A percentile compares a stretch with the other conserved stretches of the same genome.
These are phyloP conservation scores for Microcebus jonahi DNA, from an alignment of 2,113 vertebrate species.

Conservation along the genomic window DNA sequence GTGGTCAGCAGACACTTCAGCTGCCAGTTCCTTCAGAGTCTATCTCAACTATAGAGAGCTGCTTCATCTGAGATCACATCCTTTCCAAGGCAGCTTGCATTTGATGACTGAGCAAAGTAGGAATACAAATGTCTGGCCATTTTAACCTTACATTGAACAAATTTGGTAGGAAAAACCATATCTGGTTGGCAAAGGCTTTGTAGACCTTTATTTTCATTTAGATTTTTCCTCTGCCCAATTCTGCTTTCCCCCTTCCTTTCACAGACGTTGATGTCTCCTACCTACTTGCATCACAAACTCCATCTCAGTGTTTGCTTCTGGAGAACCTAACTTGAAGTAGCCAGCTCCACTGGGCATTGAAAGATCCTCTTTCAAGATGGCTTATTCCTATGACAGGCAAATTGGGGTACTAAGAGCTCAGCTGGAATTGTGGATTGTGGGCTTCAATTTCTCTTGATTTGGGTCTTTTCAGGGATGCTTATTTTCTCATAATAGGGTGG, in stretches of 20 bases:
- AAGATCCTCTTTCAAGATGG: neutral
- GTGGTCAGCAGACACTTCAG: neutral
- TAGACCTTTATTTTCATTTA: neutral
- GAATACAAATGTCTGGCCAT: neutral
- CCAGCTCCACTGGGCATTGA: neutral
- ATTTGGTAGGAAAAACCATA: neutral
- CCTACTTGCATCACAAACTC: neutral
- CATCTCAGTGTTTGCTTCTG: neutral
- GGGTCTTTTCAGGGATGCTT: neutral
- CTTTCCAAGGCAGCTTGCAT: neutral
- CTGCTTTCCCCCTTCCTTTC: neutral
- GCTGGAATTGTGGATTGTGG: neutral
- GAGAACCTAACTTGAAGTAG: neutral
- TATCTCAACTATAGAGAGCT: neutral
- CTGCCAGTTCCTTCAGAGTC: neutral
- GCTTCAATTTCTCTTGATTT: neutral
- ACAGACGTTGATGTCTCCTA: neutral
- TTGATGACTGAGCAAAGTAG: neutral
- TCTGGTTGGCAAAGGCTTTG: neutral
- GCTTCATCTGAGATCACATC: neutral
- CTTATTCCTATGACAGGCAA: neutral
- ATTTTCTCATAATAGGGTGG: neutral
- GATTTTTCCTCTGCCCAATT: neutral
- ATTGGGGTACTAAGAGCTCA: neutral
- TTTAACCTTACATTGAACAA: neutral